A percentile compares a stretch with the other conserved stretches of the same genome.
Evolutionary conservation across 2,113 vertebrate species (phyloP).

Genomic region (Vidua macroura): DNA sequence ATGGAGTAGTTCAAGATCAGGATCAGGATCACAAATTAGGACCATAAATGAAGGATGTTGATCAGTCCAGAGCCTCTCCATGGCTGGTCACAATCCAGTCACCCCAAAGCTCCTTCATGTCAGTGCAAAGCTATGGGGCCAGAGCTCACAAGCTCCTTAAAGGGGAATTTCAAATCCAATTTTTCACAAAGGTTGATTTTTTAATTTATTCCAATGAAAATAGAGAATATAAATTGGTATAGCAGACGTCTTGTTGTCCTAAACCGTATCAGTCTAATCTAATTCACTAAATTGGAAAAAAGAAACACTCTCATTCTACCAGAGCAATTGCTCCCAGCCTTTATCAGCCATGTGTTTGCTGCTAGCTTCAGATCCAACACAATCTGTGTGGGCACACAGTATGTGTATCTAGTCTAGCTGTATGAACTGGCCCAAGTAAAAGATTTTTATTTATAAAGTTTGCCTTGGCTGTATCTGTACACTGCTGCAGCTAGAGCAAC

Average conservation of each 20-base stretch:
- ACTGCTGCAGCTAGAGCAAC: neutral
- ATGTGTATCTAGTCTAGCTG: neutral
- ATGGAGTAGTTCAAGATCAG: neutral
- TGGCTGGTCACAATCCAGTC: accelerated
- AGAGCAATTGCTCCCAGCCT: neutral
- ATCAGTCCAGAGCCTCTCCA: neutral
- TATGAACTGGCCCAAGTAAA: neutral
- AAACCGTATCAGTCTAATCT: neutral
- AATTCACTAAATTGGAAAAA: neutral
- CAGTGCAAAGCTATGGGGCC: neutral
- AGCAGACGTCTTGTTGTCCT: neutral
- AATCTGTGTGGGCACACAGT: no score
- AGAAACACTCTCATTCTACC: neutral
- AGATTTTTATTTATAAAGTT: neutral
- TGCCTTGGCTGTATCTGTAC: neutral
- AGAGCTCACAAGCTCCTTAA: neutral
- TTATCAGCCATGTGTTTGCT: neutral
- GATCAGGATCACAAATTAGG: neutral
- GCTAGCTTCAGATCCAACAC: neutral
- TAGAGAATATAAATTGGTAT: neutral
- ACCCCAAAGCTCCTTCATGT: neutral
- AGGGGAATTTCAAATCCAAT: neutral
- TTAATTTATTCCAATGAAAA: neutral
- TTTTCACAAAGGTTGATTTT: neutral
- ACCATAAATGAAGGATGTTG: neutral